phyloP scores from a whole-genome alignment of 2,888 invertebrate genomes.

The Sarcophaga subvicina region DNA sequence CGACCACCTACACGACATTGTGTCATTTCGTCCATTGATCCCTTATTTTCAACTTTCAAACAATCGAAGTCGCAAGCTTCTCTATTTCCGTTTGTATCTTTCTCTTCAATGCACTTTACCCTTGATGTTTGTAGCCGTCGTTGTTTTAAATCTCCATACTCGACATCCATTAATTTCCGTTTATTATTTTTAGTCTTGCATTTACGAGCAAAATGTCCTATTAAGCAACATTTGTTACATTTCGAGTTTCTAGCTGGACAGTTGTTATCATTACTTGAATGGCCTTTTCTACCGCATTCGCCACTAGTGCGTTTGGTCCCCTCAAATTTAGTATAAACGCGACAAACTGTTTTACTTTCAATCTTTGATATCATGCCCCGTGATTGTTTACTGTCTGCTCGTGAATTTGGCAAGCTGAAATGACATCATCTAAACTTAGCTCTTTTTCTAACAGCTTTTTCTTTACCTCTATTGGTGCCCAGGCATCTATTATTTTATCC shows the following conservation, averaged over 20 bases:
- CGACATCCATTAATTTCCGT: too few relatives aligned
- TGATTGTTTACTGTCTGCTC: conserved; percentile 62
- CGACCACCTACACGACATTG: too few relatives aligned
- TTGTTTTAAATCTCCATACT: too few relatives aligned
- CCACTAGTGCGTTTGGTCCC: conserved; percentile 9
- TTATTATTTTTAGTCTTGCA: too few relatives aligned
- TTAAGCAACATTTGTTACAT: conserved; percentile 53
- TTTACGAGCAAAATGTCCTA: conserved; percentile 1
- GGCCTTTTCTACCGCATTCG: conserved; percentile 53
- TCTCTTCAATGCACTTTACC: too few relatives aligned
- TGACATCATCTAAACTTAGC: conserved; percentile 59
- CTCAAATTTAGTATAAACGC: conserved; percentile 37
- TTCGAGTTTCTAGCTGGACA: conserved; percentile 55
- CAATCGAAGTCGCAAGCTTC: too few relatives aligned
- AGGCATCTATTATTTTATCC: conserved; percentile 63
- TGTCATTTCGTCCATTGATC: too few relatives aligned
- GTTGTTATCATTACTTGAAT: conserved; percentile 32
- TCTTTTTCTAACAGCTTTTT: conserved; percentile 66
- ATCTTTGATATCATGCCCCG: conserved; percentile 32
- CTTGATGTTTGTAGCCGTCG: too few relatives aligned
- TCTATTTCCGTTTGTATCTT: too few relatives aligned
- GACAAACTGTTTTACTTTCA: conserved; percentile 39
- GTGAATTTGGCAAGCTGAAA: conserved; percentile 54
- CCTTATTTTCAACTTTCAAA: too few relatives aligned
- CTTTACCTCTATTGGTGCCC: conserved; percentile 66